Evolutionary conservation across 2,888 invertebrate genomes (phyloP), one percentile per base, ranked within the genome.

Genomic region (Poecilus cupreus): DNA sequence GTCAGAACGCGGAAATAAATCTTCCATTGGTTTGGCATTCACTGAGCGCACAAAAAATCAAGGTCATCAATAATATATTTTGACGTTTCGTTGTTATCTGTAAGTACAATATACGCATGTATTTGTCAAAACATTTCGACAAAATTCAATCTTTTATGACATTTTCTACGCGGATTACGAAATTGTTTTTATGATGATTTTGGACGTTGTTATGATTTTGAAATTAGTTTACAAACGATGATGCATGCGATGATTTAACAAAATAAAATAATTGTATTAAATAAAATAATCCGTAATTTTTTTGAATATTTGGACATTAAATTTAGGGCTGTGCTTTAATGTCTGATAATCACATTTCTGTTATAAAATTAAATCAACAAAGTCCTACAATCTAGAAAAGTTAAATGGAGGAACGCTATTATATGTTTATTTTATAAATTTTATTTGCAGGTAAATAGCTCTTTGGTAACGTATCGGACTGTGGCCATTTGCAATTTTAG

Each of bases 61-160:
- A 78, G 46, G 43, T 46, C 78, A 78, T 78, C 78, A 78, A 78
- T 78, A 78, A 64, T 43, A 64, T 60, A 43, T 64, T 39, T 32
- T 64, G 77, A 77, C 77, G 57, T 64, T 43, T 46, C 64, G 13
- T n/a, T 43, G 60, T 64, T 78, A 78, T 78, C 64, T 22, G 11
- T 32, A 22, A 75, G 46, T 54, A 68, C 64, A 37, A 37, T 75
- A 24, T 75, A 54, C 75, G 75, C 8, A 26, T 51, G 20, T 54
- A 37, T 75, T 54, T 75, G 51, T 18, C 18, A 37, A 54, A 51
- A 54, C 51, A 32, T 51, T 51, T 24, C 11, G 16, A 13, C 18
- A 6, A 74, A 11, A 70, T 26, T 24, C 32, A 49, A 49, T 46
- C 16, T 49, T 49, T 24, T 13, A 26, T 49, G 22, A 11, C 22